These are phyloP conservation scores for Drosophila eohydei DNA, from an alignment of 2,888 invertebrate species.

Conservation along the genomic window DNA sequence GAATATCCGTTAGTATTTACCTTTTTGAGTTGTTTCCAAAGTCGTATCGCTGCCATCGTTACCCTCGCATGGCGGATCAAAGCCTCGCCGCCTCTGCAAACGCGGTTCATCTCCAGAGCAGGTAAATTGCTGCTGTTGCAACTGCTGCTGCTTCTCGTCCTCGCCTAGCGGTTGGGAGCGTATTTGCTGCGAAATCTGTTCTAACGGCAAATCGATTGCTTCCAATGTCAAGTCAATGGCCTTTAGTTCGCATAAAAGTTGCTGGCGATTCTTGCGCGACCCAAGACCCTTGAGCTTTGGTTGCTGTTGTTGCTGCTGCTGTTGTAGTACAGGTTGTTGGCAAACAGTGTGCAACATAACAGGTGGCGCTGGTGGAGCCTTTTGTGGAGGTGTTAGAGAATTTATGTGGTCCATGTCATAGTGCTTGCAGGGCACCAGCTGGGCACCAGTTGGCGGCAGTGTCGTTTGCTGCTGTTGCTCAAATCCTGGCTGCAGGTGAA, in stretches of 20 bases:
- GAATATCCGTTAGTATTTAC: slow-evolving; percentile 20
- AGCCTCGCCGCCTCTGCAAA: slow-evolving; percentile 75
- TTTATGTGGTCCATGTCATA: slow-evolving; percentile 82
- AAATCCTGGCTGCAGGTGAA: slow-evolving; percentile 85
- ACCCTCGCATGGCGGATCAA: slow-evolving; percentile 55
- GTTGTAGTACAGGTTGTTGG: slow-evolving; percentile 66
- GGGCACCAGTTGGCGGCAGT: slow-evolving; percentile 59
- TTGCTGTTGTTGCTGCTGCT: slow-evolving; percentile 47
- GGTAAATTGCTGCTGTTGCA: slow-evolving; percentile 46
- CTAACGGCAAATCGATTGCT: slow-evolving; percentile 60
- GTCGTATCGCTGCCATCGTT: slow-evolving; percentile 36
- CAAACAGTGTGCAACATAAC: slow-evolving; percentile 65
- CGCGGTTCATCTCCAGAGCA: slow-evolving; percentile 74
- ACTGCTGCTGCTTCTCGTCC: slow-evolving; percentile 77
- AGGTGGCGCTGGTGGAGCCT: slow-evolving; percentile 81
- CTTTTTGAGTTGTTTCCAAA: slow-evolving; percentile 43
- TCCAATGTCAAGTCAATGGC: slow-evolving; percentile 74
- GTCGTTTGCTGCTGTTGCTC: slow-evolving; percentile 76
- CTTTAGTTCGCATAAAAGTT: slow-evolving; percentile 81
- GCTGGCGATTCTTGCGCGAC: slow-evolving; percentile 84
- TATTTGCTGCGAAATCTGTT: slow-evolving; percentile 79
- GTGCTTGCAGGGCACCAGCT: slow-evolving; percentile 77
- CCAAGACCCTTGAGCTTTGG: slow-evolving; percentile 79
- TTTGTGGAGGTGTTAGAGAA: slow-evolving; percentile 80
- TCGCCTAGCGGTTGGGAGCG: slow-evolving; percentile 86